These are phyloP conservation scores for Globodera rostochiensis DNA, from an alignment of 1,140 invertebrate genomes.

Conservation along the genomic window DNA sequence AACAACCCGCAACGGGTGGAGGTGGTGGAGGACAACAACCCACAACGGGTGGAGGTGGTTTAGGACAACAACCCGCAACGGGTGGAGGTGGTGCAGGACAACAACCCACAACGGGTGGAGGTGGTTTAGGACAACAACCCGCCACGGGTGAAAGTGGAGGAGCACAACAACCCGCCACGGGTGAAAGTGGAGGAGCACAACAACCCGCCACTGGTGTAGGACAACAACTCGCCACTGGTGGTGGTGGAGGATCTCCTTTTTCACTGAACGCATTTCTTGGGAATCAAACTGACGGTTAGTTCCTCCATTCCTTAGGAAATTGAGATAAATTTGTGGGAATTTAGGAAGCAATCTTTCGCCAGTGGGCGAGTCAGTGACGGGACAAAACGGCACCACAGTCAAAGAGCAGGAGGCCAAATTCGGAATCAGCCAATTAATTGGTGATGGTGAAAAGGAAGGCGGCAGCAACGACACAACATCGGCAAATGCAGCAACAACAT, in stretches of 20 bases:
- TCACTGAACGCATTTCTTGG: constrained; percentile 28
- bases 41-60: too few relatives aligned
- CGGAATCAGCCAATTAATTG: neutral
- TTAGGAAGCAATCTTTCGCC: neutral
- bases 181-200: too few relatives aligned
- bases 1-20: too few relatives aligned
- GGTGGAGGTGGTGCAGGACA: too few relatives aligned
- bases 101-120: neutral
- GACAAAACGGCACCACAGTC: neutral
- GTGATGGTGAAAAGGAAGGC: neutral
- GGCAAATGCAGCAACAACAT: neutral
- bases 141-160: too few relatives aligned
- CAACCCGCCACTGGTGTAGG: too few relatives aligned
- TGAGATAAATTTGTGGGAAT: neutral
- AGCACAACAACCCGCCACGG: too few relatives aligned
- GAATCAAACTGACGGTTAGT: neutral
- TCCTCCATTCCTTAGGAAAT: neutral
- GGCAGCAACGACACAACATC: neutral
- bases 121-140: neutral
- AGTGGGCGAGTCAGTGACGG: neutral
- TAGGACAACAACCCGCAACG: neutral
- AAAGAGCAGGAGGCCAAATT: neutral
- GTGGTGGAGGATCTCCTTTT: constrained; percentile 21
- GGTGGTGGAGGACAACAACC: too few relatives aligned
- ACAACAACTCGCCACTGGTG: neutral